Evolutionary conservation across 1,140 invertebrate species (phyloP).

Genomic region (Sipha flava): DNA sequence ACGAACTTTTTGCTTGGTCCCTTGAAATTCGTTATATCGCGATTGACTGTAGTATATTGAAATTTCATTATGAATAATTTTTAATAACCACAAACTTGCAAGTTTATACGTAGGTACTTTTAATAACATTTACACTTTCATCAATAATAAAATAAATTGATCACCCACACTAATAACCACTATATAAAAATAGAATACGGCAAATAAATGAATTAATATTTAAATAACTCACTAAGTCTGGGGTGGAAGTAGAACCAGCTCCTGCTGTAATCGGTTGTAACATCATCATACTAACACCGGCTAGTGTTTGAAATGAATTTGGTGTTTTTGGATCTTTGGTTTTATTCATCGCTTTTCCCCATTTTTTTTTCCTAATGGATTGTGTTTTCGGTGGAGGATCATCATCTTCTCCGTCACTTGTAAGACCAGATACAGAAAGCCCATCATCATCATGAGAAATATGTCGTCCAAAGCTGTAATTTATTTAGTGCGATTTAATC

Average conservation of each 20-base stretch:
- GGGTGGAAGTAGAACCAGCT: conserved; percentile 16
- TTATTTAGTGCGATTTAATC: not conserved
- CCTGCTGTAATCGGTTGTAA: conserved; percentile 29
- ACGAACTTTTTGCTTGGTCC: too few species aligned
- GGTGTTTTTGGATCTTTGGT: conserved; percentile 30
- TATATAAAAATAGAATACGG: too few species aligned
- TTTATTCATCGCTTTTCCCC: conserved; percentile 32
- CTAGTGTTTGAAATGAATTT: conserved; percentile 25
- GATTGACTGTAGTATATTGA: too few species aligned
- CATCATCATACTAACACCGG: conserved; percentile 34
- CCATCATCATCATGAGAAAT: conserved; percentile 31
- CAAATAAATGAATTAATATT: too few species aligned
- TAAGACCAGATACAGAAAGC: not conserved
- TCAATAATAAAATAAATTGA: too few species aligned
- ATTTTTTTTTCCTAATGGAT: conserved; percentile 29
- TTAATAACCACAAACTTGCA: too few species aligned
- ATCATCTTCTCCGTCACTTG: conserved; percentile 11
- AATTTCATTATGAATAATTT: too few species aligned
- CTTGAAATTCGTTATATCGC: too few species aligned
- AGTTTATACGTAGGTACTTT: too few species aligned
- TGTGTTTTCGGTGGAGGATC: not conserved
- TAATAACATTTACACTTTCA: too few species aligned
- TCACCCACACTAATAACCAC: too few species aligned
- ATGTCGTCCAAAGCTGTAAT: conserved; percentile 23
- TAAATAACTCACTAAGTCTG: conserved; percentile 17